Evolutionary conservation across 2,888 invertebrate genomes (phyloP), one percentile per base, ranked within the genome.

Genomic region (Rhagonycha fulva): DNA sequence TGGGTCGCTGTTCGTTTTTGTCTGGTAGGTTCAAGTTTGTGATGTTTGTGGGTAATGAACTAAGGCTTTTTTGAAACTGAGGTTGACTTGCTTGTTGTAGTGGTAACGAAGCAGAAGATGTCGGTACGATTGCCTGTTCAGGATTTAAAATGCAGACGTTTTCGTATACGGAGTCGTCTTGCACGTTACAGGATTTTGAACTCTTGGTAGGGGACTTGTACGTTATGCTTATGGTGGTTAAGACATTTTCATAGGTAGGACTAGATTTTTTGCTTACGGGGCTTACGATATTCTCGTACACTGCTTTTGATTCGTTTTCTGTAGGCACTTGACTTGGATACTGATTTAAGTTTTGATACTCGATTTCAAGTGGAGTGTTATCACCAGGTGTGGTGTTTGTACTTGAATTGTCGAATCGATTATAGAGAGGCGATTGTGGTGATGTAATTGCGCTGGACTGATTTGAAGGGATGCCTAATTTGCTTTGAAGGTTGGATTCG

Each of bases 151-250:
- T 82, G 66, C 86, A 87, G 11, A 92, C 89, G 82, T 91, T 91
- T 82, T 92, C 92, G 81, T 92, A 92, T 0, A 91, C 85, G 85
- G 89, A 82, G 75, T 86, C 85, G n/a, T 47, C 47, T 47, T 47
- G 47, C n/a, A 47, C n/a, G 78, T 82, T 75, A 82, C 85, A 28
- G 82, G 82, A 80, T 24, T 85, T 81, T 0, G 82, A 79, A 47
- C 85, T 85, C 83, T 89, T 91, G 1, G 89, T 90, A 0, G 93
- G 93, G 4, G 93, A 93, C 83, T 92, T 89, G 84, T 93, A 94
- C 2, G 92, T 93, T 9, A 94, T 94, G 86, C 92, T 93, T 24
- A 94, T 94, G 0, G 94, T 94, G 2, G 93, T 93, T 83, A 93
- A 90, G 0, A 93, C 85, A 76, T 88, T 88, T 75, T 88, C 88